These are phyloP conservation scores for Drosophila flavopinicola DNA, from an alignment of 2,888 invertebrate species.

Conservation along the genomic window DNA sequence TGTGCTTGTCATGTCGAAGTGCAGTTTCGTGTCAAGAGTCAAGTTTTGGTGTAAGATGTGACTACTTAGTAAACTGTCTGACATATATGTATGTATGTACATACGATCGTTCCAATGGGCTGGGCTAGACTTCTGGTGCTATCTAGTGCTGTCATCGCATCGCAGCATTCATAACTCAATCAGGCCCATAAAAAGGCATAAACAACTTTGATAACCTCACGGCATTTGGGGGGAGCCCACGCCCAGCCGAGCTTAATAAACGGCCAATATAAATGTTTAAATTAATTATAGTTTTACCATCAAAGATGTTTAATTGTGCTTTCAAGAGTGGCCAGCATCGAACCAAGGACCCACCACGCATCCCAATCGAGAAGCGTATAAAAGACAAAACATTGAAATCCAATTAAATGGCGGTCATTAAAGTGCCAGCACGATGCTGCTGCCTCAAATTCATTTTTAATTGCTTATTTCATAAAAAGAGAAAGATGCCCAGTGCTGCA, in stretches of 20 bases:
- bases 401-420: slow-evolving; percentile 74
- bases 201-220: slow-evolving; percentile 31
- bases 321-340: slow-evolving; percentile 7
- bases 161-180: slow-evolving; percentile 69
- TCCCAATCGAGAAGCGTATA: slow-evolving; percentile 27
- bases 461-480: slow-evolving; percentile 77
- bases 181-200: slow-evolving; percentile 42
- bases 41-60: slow-evolving; percentile 23
- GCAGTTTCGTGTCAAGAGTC: slow-evolving; percentile 47
- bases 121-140: background rate
- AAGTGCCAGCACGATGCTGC: slow-evolving; percentile 73
- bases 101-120: background rate
- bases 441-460: slow-evolving; percentile 74
- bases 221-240: slow-evolving; percentile 12
- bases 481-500: slow-evolving; percentile 11
- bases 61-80: slow-evolving; percentile 33
- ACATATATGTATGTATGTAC: slow-evolving; percentile 3
- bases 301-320: slow-evolving; percentile 45
- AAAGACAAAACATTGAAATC: slow-evolving; percentile 73
- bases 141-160: slow-evolving; percentile 29
- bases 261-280: slow-evolving; percentile 74
- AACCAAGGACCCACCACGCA: slow-evolving; percentile 65
- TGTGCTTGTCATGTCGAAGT: slow-evolving; percentile 49
- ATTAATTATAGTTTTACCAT: slow-evolving; percentile 74
- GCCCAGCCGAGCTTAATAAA: slow-evolving; percentile 62